Base-by-base conservation (phyloP, 2,797 vertebrate genomes). In the Chrysocyon brachyurus region DNA sequence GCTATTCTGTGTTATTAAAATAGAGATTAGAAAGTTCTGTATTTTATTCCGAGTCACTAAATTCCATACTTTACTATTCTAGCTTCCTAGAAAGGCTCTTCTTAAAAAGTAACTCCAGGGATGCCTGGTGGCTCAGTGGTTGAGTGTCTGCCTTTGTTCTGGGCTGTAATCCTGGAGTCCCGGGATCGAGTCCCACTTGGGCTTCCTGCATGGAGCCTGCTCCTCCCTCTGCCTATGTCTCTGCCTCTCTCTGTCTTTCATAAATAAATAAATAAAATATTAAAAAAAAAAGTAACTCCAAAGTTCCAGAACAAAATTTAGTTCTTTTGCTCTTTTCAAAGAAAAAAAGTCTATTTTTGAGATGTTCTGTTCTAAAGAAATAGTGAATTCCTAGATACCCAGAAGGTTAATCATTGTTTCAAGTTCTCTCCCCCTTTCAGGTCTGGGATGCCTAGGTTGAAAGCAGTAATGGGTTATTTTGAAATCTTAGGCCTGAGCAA, bases 271-370 rank as follows among this genome's bases (percentile, higher is more conserved):
- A 46, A 46, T 46, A 46, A 46, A 46, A 7, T 7, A 46, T 46
- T 8, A 8, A 46, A 46, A 46, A 40, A 40, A 40, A 91, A 46
- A 17, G 40, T 75, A 63, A 87, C 78, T 91, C 31, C 40, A 72
- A 56, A 91, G 66, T 90, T 24, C 57, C 87, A 57, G 66, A 91
- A 61, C 40, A 93, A 91, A 83, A 87, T 56, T 83, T 36, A 72
- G 49, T 54, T 85, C 0, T 93, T 89, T 78, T 88, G 28, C 12
- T 91, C 46, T 92, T 95, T 77, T 28, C 57, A 72, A 49, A 61
- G 28, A 31, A 22, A 68, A 85, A 85, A 64, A 36, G 28, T 10
- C 40, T 93, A 5, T 93, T 88, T 77, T 40, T 89, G 79, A 82
- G 52, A 54, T 28, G 21, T 86, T 90, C 33, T 6, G n/a, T 78